Base-by-base conservation (phyloP, 2,113 vertebrate genomes). In the Tauraco erythrolophus region DNA sequence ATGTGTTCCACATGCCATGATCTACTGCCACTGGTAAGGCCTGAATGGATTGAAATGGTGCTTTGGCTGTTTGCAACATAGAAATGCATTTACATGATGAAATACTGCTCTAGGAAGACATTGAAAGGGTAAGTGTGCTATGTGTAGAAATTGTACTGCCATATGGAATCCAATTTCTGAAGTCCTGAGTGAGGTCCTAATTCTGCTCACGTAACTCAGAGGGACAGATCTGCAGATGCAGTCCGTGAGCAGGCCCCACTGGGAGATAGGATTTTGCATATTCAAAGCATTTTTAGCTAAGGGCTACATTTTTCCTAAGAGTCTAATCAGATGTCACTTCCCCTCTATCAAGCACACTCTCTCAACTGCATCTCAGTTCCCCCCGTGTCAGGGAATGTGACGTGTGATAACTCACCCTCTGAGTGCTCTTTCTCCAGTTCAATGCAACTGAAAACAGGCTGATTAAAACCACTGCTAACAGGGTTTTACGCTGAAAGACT, bases 21-120 rank as follows among this genome's bases (percentile, higher is more conserved):
- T n/a, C 25, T 83, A 46, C 25, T 30, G 33, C 58, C 51, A 85
- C 30, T 30, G 43, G n/a, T 31, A 75, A 85, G 57, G 14, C n/a
- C n/a, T 0, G 1, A 24, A 70, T 12, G 7, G 24, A 57, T 41
- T 84, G 25, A 84, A 88, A 53, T 0, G 0, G 30, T 58, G 33
- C 48, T 35, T 70, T 53, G 53, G 39, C 23, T 77, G 45, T 58
- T 80, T 64, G 45, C 31, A 76, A 64, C 18, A 84, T 31, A 62
- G 70, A 75, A 91, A 79, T 35, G 41, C 10, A 33, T 11, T 19
- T 76, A 25, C 9, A 7, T 31, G 25, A 50, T 19, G 28, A 83
- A 83, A 54, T 46, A 58, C 2, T 43, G 23, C 45, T 79, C 14
- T 60, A 41, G 18, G 8, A 93, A 65, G 50, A 54, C 5, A 54